Base-by-base conservation (phyloP, 2,113 vertebrate genomes). In the Grallaria varia region DNA sequence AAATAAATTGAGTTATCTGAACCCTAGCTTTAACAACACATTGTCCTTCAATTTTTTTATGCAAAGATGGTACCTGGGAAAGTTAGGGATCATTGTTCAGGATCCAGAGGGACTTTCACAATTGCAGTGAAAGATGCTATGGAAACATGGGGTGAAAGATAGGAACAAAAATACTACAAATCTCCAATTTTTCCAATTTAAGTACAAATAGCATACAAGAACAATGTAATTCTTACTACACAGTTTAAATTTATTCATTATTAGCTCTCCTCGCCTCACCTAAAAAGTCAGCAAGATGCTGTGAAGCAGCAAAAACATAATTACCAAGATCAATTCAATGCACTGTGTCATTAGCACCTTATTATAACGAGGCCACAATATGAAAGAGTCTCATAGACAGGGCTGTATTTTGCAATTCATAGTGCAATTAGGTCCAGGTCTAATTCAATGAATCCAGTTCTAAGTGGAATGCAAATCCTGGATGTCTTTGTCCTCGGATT, bases 401-500 rank as follows among this genome's bases (percentile, higher is more conserved):
- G 44, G 25, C 82, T 63, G n/a, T 12, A 90, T 30, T 97, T 85
- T 91, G 84, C 86, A 64, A 47, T 67, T 96, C 89, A 73, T 15
- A 91, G 62, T 53, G 63, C 87, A 96, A 92, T 76, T 92, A 91
- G 74, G 44, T 77, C 82, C 59, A 45, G 68, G 84, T 52, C 68
- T 77, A 71, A 92, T 47, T 77, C 66, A 77, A 19, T 69, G 81
- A 55, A 80, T 64, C 73, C 24, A 23, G 66, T 47, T 72, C 52
- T 86, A 88, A 95, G 73, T 45, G 62, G 71, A 90, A 97, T 89
- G 62, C 30, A 97, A 94, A 95, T 85, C 53, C 35, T 59, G 44
- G 37, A 42, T 37, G 83, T 44, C 79, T 73, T 62, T 86, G 64
- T 95, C 50, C 86, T 90, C 45, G 45, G 35, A 88, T 44, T 58